Conservation (phyloP, 2,113 vertebrate genomes). For the Halichoerus grypus region DNA sequence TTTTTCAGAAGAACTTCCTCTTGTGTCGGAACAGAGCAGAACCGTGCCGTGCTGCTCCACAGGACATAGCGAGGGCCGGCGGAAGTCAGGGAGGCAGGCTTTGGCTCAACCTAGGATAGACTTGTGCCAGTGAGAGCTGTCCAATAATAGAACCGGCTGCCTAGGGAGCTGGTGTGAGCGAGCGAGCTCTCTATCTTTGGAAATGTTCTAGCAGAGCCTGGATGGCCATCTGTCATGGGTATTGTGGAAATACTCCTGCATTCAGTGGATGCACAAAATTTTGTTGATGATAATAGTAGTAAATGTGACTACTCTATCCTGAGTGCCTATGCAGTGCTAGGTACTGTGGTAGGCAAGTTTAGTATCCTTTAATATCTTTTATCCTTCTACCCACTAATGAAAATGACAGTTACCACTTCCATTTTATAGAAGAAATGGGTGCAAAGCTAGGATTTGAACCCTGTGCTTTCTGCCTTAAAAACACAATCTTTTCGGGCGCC, state of each 20-base stretch:
- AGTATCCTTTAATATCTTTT: background rate
- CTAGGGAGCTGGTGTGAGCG: conserved; percentile 78
- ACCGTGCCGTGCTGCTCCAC: background rate
- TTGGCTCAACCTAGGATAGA: conserved; percentile 71
- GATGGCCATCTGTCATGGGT: conserved; percentile 82
- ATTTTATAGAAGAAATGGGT: background rate
- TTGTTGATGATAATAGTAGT: conserved; percentile 64
- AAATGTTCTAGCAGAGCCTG: conserved; percentile 82
- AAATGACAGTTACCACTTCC: background rate
- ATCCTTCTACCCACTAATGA: background rate
- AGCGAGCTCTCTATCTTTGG: conserved; percentile 82
- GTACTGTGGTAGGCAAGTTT: background rate
- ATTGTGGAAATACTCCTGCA: conserved; percentile 76
- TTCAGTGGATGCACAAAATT: conserved; percentile 67
- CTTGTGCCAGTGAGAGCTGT: conserved; percentile 77
- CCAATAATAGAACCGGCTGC: conserved; percentile 83
- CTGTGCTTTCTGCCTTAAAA: conserved; percentile 18
- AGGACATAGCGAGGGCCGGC: conserved; percentile 59
- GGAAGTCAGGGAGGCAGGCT: conserved; percentile 71
- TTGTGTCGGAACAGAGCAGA: conserved; percentile 44
- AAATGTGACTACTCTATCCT: conserved; percentile 55
- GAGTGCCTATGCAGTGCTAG: background rate
- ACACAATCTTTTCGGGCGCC: background rate
- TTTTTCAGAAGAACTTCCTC: background rate
- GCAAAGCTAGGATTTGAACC: conserved; percentile 1